Evolutionary conservation across 1,140 invertebrate genomes (phyloP).

Genomic region (Chrysomallon squamiferum): DNA sequence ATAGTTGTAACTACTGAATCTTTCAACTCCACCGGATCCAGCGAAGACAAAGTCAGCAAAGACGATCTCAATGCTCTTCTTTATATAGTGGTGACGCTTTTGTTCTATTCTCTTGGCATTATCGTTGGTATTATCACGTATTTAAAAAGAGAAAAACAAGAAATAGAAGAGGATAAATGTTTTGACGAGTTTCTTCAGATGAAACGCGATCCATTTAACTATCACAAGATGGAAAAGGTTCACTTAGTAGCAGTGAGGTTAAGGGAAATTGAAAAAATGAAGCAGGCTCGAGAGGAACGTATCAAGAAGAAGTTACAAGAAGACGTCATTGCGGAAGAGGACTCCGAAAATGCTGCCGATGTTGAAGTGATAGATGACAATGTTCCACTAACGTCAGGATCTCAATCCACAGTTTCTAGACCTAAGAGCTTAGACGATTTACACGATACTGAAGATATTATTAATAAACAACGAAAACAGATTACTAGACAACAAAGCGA

Average conservation of each 20-base stretch:
- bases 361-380: neutral
- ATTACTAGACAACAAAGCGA: neutral
- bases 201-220: slow-evolving; percentile 30
- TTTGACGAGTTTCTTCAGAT: slow-evolving; percentile 43
- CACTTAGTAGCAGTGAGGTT: slow-evolving; percentile 26
- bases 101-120: slow-evolving; percentile 58
- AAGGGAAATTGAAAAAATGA: slow-evolving; percentile 16
- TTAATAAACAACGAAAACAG: neutral
- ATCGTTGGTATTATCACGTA: slow-evolving; percentile 55
- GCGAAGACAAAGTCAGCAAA: slow-evolving; percentile 2
- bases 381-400: neutral
- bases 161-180: slow-evolving; percentile 51
- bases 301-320: neutral
- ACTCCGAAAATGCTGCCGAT: neutral
- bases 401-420: neutral
- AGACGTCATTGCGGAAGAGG: neutral
- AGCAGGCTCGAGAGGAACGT: neutral
- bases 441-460: neutral
- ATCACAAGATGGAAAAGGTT: slow-evolving; percentile 25
- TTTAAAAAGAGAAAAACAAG: slow-evolving; percentile 49
- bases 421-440: neutral
- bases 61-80: slow-evolving; percentile 48
- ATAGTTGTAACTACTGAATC: neutral
- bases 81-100: slow-evolving; percentile 54
- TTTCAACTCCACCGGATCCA: neutral